Base-by-base conservation (phyloP, 2,113 vertebrate species). In the Lepisosteus oculatus region DNA sequence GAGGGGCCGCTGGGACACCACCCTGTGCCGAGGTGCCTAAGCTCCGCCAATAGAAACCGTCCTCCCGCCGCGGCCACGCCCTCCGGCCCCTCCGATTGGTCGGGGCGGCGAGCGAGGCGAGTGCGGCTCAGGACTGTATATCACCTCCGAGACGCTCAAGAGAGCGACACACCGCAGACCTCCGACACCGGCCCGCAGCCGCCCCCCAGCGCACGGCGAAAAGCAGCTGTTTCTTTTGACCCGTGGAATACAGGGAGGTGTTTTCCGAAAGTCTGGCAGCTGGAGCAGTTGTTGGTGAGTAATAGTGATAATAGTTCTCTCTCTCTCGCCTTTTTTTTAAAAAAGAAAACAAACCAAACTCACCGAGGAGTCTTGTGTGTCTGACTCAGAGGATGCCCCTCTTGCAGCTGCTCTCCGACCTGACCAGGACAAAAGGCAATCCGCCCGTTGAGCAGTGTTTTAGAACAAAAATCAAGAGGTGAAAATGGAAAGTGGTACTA, bases 1-100 rank as follows among this genome's bases (percentile, higher is more conserved):
- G 47, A 51, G 9, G 5, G 9, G 47, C 47, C 5, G 47, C 47
- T 9, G 4, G 47, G 8, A 51, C 47, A 4, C 47, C 47, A 51
- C 4, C 47, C 47, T 51, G 47, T 51, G 47, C 47, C 47, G 9
- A 29, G 29, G 47, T 51, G 47, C 47, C 47, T 6, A 51, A 62
- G 62, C 55, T 41, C 70, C 64, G 70, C 66, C 68, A 72, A 61
- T 71, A 54, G 76, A 69, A 72, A 74, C 64, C 45, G 74, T 29
- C 65, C 77, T 55, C 61, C 45, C 61, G 54, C 29, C 45, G 43
- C 57, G 63, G 73, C 47, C 75, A 77, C 78, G 75, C 78, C 78
- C 65, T 51, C 79, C 73, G 47, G 69, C 64, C 70, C 77, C 75
- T 76, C 76, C 74, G 81, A 80, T 80, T 77, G 81, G 78, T 59